These are phyloP conservation scores for Drosophila trichaetosa DNA, from an alignment of 2,888 invertebrate genomes.

Conservation along the genomic window DNA sequence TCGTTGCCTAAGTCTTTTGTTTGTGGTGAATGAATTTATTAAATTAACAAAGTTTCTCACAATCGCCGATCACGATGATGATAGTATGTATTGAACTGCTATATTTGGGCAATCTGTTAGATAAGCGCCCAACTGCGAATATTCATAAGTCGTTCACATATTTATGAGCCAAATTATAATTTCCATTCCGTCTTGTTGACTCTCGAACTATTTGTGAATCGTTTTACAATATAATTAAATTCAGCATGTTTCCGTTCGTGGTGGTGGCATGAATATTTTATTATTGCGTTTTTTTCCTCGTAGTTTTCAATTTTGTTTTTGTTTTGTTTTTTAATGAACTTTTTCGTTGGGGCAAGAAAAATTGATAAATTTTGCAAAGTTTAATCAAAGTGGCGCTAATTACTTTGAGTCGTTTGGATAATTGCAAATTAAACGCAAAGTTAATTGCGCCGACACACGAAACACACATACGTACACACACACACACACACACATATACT, in stretches of 20 bases:
- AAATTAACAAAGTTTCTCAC: constrained; percentile 51
- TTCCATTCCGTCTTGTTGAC: constrained; percentile 14
- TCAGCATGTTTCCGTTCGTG: constrained; percentile 11
- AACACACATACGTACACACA: constrained; percentile 40
- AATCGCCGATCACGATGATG: constrained; percentile 22
- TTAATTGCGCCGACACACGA: constrained; percentile 80
- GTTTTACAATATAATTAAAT: constrained; percentile 45
- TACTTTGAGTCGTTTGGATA: constrained; percentile 81
- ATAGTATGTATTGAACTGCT: constrained; percentile 21
- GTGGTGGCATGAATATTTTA: constrained; percentile 6
- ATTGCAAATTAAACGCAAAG: constrained; percentile 81
- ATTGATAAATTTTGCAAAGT: constrained; percentile 68
- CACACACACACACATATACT: constrained; percentile 25
- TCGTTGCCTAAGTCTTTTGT: constrained; percentile 80
- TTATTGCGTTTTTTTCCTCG: constrained; percentile 24
- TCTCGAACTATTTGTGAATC: constrained; percentile 15
- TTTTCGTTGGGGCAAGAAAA: constrained; percentile 18
- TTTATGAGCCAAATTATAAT: constrained; percentile 24
- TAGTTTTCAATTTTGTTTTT: constrained; percentile 7
- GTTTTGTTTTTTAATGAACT: constrained; percentile 2
- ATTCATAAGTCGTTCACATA: constrained; percentile 19
- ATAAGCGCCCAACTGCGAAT: constrained; percentile 25
- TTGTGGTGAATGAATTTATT: constrained; percentile 60
- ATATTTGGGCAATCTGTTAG: constrained; percentile 40
- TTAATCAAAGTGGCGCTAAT: constrained; percentile 81